Evolutionary conservation across 2,113 vertebrate species (phyloP).

Genomic region (Ornithorhynchus anatinus): DNA sequence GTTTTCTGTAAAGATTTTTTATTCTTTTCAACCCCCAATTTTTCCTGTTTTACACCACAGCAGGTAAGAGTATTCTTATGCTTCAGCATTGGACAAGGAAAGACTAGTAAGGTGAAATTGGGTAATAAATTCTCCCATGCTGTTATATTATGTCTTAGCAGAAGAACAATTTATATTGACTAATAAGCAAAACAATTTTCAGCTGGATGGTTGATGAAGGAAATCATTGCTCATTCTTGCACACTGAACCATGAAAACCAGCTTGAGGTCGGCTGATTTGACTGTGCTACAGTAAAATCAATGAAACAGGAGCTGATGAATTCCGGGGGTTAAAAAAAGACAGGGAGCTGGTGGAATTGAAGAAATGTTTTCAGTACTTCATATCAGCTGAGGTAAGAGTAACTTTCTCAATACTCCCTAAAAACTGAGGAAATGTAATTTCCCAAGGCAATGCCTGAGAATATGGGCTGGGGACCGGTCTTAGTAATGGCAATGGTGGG

Average conservation of each 20-base stretch:
- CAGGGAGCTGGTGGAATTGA: constrained; percentile 36
- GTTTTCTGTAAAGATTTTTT: too few species aligned
- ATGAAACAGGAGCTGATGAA: constrained; percentile 49
- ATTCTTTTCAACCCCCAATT: background rate
- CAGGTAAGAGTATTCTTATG: constrained; percentile 20
- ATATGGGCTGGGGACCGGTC: too few species aligned
- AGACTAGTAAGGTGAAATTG: constrained; percentile 54
- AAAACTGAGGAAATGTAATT: background rate
- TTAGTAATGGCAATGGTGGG: too few species aligned
- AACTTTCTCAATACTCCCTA: background rate
- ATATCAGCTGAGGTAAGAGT: background rate
- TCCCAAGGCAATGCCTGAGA: background rate
- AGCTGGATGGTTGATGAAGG: constrained; percentile 65
- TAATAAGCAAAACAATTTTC: constrained; percentile 74
- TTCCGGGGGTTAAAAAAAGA: constrained; percentile 35
- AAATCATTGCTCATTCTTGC: constrained; percentile 70
- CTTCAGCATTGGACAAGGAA: constrained; percentile 33
- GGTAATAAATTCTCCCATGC: constrained; percentile 64
- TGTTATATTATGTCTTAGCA: constrained; percentile 66
- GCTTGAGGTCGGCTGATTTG: constrained; percentile 56
- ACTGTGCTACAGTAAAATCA: constrained; percentile 41
- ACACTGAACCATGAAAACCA: constrained; percentile 69
- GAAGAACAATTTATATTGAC: constrained; percentile 68
- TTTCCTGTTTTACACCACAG: constrained; percentile 25
- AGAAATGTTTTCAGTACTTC: constrained; percentile 22